phyloP scores from a whole-genome alignment of 2,888 invertebrate species.

The Caenorhabditis virilis region DNA sequence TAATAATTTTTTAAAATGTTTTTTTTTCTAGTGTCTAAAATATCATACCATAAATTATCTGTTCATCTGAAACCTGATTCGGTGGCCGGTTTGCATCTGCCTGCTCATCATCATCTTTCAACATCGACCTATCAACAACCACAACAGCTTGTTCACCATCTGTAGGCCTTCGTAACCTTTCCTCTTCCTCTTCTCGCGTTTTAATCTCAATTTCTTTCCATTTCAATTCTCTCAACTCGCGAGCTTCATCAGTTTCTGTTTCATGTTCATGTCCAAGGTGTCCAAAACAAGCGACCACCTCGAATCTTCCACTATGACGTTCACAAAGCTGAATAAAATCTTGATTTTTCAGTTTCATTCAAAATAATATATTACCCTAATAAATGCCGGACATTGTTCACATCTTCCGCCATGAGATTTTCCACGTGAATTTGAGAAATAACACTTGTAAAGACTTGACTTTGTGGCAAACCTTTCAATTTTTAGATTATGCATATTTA shows the following conservation, averaged over 20 bases:
- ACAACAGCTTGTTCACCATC: not conserved
- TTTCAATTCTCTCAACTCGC: slow-evolving; percentile 8
- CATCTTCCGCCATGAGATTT: slow-evolving; percentile 11
- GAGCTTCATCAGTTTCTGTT: slow-evolving; percentile 16
- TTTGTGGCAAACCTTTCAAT: slow-evolving; percentile 12
- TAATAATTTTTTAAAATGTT: too few species aligned
- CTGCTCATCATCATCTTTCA: too few species aligned
- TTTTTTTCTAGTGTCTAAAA: too few species aligned
- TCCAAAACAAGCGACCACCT: slow-evolving; percentile 47
- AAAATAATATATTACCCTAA: slow-evolving; percentile 16
- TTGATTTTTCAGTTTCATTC: not conserved
- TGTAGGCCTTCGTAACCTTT: too few species aligned
- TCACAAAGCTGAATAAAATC: slow-evolving; percentile 15
- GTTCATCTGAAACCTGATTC: too few species aligned
- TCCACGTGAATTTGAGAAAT: slow-evolving; percentile 32
- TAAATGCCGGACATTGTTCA: slow-evolving; percentile 47
- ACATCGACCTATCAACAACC: too few species aligned
- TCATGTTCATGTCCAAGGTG: slow-evolving; percentile 45
- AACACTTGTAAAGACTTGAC: slow-evolving; percentile 25
- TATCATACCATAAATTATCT: too few species aligned
- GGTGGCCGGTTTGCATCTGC: too few species aligned
- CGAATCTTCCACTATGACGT: slow-evolving; percentile 30
- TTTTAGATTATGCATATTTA: not conserved
- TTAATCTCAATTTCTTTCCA: slow-evolving; percentile 5
- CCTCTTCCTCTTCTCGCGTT: too few species aligned